Conservation (phyloP, 2,113 vertebrate species). For the Seriola dumerili region DNA sequence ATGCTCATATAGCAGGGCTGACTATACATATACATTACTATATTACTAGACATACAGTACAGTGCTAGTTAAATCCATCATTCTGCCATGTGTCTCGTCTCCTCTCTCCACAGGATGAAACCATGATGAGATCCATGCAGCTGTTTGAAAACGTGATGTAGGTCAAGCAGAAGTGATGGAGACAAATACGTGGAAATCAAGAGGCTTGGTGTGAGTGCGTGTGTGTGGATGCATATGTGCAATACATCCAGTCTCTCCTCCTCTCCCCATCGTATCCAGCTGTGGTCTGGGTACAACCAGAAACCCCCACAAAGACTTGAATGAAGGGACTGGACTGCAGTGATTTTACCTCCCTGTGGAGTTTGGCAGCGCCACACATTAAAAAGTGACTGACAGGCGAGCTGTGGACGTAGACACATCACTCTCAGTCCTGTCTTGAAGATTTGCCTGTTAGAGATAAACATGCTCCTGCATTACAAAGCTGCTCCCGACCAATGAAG, state of each 20-base stretch:
- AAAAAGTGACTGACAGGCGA: conserved; percentile 43
- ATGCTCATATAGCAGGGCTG: not conserved
- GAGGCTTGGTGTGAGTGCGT: conserved; percentile 59
- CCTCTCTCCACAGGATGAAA: conserved; percentile 89
- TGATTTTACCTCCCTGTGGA: conserved; percentile 24
- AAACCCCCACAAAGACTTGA: conserved; percentile 34
- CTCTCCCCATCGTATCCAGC: conserved; percentile 40
- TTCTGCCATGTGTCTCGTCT: conserved; percentile 10
- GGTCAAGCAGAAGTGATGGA: conserved; percentile 26
- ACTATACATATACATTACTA: not conserved
- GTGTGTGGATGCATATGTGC: conserved; percentile 56
- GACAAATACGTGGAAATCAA: conserved; percentile 27
- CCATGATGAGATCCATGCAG: conserved; percentile 97
- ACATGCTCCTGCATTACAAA: conserved; percentile 30
- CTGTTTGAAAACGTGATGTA: conserved; percentile 99
- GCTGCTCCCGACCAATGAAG: conserved; percentile 51
- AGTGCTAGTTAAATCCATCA: conserved; percentile 16
- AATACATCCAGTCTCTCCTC: conserved; percentile 59
- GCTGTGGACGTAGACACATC: conserved; percentile 15
- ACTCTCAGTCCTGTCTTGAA: conserved; percentile 11
- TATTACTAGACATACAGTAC: not conserved
- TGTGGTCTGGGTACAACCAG: conserved; percentile 31
- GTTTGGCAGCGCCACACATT: conserved; percentile 12
- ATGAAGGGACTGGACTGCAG: conserved; percentile 46
- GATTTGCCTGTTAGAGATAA: conserved; percentile 36